Percentiles rank a stretch among this genome's conserved stretches.
phyloP scores from a whole-genome alignment of 35 echinoderm and acorn worm species.

The Holothuria glaberrima region DNA sequence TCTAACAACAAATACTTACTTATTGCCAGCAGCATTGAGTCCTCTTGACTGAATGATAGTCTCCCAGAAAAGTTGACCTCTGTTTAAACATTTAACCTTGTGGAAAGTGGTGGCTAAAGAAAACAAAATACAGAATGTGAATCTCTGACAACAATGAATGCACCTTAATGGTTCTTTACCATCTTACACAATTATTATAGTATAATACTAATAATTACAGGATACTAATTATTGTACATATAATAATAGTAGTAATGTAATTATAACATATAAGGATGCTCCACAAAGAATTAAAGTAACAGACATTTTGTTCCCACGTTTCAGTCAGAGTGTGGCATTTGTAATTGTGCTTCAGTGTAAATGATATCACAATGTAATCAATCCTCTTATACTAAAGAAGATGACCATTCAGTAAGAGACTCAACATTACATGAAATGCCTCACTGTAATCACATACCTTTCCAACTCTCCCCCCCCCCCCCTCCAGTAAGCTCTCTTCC shows the following conservation, averaged over 20 bases:
- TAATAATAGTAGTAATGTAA: too few relatives aligned
- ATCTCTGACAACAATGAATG: too few relatives aligned
- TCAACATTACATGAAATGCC: not conserved
- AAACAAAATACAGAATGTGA: not conserved
- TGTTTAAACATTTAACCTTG: slow-evolving; percentile 64
- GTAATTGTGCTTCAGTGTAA: too few relatives aligned
- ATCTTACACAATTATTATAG: too few relatives aligned
- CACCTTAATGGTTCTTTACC: too few relatives aligned
- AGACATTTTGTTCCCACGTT: not conserved
- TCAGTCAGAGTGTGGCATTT: not conserved
- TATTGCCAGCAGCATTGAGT: slow-evolving; percentile 61
- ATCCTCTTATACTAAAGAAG: too few relatives aligned
- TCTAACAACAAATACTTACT: slow-evolving; percentile 37
- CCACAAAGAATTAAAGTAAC: not conserved
- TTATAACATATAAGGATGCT: too few relatives aligned
- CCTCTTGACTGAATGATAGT: slow-evolving; percentile 64
- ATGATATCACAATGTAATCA: too few relatives aligned
- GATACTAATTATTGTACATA: too few relatives aligned
- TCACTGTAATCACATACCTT: not conserved
- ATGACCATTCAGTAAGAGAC: too few relatives aligned
- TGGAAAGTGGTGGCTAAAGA: slow-evolving; percentile 61
- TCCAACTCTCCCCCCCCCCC: not conserved
- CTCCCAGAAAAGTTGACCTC: slow-evolving; percentile 66
- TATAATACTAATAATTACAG: too few relatives aligned
- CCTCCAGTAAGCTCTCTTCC: not conserved